These are phyloP conservation scores for Gerris lacustris DNA, from an alignment of 2,888 invertebrate genomes.

Conservation along the genomic window DNA sequence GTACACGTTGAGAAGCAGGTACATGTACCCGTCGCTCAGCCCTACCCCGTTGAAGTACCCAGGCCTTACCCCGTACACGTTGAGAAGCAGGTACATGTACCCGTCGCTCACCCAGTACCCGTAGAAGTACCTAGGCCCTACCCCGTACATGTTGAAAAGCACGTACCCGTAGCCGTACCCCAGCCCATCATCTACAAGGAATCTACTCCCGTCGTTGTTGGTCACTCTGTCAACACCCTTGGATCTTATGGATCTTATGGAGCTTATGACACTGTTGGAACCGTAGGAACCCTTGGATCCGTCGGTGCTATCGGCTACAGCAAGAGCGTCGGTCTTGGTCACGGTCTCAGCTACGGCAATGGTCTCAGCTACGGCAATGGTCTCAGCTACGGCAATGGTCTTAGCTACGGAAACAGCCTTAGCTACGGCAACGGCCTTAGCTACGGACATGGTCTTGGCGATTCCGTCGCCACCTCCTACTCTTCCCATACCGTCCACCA, in stretches of 20 bases:
- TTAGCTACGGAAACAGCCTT: slow-evolving; percentile 1
- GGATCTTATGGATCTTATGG: background rate
- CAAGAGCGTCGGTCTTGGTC: background rate
- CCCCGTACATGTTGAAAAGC: slow-evolving; percentile 47
- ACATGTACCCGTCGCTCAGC: slow-evolving; percentile 38
- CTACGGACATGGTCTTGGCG: background rate
- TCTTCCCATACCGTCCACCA: slow-evolving; percentile 5
- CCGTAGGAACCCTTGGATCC: background rate
- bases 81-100: slow-evolving; percentile 43
- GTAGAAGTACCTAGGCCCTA: slow-evolving; percentile 34
- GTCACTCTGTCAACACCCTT: background rate
- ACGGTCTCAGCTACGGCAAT: slow-evolving; percentile 6
- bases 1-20: slow-evolving; percentile 47
- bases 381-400: background rate
- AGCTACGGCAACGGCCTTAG: background rate
- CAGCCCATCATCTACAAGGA: slow-evolving; percentile 29
- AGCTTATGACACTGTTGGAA: background rate
- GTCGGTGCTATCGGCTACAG: background rate
- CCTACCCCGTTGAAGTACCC: slow-evolving; percentile 30
- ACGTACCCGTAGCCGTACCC: slow-evolving; percentile 41
- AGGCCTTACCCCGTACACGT: slow-evolving; percentile 43
- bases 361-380: background rate
- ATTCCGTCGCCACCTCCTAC: background rate
- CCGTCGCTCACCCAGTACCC: slow-evolving; percentile 33
- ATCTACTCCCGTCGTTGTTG: slow-evolving; percentile 40